phyloP scores from a whole-genome alignment of 2,113 vertebrate genomes.

The Artemisiospiza belli region DNA sequence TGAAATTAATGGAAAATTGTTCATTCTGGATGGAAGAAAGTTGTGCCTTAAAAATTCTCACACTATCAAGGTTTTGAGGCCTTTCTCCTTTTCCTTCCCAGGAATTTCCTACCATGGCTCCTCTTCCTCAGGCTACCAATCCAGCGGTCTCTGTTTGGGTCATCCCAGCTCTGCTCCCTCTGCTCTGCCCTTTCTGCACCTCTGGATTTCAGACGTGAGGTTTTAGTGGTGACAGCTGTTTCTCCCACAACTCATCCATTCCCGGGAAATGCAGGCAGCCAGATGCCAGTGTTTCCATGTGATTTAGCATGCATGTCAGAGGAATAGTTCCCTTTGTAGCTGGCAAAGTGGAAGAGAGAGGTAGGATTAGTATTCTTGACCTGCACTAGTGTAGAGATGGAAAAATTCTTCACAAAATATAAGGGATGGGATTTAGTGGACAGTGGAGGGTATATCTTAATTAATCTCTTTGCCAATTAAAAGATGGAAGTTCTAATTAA shows the following conservation, averaged over 20 bases:
- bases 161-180: background rate
- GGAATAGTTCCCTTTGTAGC: background rate
- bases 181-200: background rate
- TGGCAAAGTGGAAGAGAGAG: background rate
- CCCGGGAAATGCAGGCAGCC: background rate
- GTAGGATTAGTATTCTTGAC: conserved; percentile 20
- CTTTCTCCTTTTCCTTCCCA: background rate
- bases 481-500: conserved; percentile 52
- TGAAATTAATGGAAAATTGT: background rate
- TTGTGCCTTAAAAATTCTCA: background rate
- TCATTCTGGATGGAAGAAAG: background rate
- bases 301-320: background rate
- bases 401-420: conserved; percentile 8
- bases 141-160: background rate
- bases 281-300: background rate
- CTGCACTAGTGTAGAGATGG: background rate
- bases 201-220: background rate
- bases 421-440: conserved; percentile 18
- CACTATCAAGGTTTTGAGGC: background rate
- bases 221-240: background rate
- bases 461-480: conserved; percentile 62
- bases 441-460: conserved; percentile 17
- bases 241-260: background rate
- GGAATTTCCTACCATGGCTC: background rate
- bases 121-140: background rate